A percentile compares a stretch with the other conserved stretches of the same genome.
phyloP scores from a whole-genome alignment of 2,113 vertebrate species.

The Cheirogaleus medius region DNA sequence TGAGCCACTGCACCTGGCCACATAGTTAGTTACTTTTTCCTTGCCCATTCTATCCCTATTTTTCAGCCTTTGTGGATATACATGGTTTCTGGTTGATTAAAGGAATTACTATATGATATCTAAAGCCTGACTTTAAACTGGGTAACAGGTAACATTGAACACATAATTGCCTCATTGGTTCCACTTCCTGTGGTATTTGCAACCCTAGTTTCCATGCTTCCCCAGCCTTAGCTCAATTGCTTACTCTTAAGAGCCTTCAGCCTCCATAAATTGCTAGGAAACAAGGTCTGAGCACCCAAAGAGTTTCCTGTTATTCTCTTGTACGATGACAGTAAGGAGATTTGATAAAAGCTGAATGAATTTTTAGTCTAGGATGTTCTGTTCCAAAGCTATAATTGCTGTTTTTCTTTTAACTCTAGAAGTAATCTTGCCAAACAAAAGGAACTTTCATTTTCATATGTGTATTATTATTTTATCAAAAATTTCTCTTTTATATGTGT shows the following conservation, averaged over 20 bases:
- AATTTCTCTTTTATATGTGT: slow-evolving; percentile 21
- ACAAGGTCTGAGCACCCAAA: slow-evolving; percentile 53
- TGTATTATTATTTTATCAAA: slow-evolving; percentile 52
- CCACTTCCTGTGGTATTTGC: neutral
- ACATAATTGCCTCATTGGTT: slow-evolving; percentile 2
- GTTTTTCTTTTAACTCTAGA: slow-evolving; percentile 63
- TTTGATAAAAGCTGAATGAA: slow-evolving; percentile 58
- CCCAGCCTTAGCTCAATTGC: neutral
- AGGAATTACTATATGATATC: neutral
- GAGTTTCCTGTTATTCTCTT: slow-evolving; percentile 59
- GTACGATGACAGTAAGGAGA: slow-evolving; percentile 27
- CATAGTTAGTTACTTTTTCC: neutral
- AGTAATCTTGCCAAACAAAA: slow-evolving; percentile 68
- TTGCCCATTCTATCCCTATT: neutral
- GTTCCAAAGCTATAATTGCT: slow-evolving; percentile 74
- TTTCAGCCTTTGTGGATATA: neutral
- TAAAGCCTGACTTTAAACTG: slow-evolving; percentile 30
- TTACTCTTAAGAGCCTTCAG: slow-evolving; percentile 11
- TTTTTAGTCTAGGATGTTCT: slow-evolving; percentile 70
- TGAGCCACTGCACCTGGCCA: no score
- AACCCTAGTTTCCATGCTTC: neutral
- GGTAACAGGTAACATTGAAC: neutral
- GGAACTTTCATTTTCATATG: slow-evolving; percentile 44
- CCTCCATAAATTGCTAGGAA: slow-evolving; percentile 64
- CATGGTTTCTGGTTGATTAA: slow-evolving; percentile 31